Conservation (phyloP, 2,113 vertebrate species). For the Lepus europaeus region DNA sequence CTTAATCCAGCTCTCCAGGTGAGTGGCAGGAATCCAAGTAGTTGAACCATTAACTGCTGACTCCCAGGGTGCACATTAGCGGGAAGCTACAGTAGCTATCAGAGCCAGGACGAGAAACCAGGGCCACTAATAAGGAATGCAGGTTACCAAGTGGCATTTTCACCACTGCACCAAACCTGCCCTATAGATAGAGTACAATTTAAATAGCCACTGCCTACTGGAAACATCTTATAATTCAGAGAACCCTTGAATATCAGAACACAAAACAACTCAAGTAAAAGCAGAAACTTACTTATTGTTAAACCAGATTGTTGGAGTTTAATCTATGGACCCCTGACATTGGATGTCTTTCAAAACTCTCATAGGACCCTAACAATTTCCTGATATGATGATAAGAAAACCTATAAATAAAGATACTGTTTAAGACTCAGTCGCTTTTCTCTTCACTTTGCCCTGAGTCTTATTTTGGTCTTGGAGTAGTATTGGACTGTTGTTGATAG, state of each 20-base stretch:
- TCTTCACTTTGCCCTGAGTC: not conserved
- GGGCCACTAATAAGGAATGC: no score
- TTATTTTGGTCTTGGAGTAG: not conserved
- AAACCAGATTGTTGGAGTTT: not conserved
- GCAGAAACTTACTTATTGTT: not conserved
- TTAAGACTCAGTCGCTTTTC: slow-evolving; percentile 4
- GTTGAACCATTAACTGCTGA: no score
- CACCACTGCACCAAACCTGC: no score
- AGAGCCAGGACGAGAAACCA: no score
- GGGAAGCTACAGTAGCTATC: no score
- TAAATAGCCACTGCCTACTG: not conserved
- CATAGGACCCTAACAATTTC: not conserved
- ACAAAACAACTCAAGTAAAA: slow-evolving; percentile 39
- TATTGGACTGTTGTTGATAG: not conserved
- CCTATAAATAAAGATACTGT: not conserved
- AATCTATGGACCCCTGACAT: not conserved
- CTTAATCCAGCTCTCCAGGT: no score
- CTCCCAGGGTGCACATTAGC: no score
- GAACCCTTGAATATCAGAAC: not conserved
- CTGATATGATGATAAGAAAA: not conserved
- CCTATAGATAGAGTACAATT: not conserved
- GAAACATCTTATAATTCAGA: not conserved
- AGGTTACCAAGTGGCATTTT: no score
- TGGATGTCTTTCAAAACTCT: not conserved
- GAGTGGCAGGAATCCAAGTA: no score